These are phyloP conservation scores for Malurus splendens DNA, from an alignment of 2,797 vertebrate genomes.

Conservation along the genomic window DNA sequence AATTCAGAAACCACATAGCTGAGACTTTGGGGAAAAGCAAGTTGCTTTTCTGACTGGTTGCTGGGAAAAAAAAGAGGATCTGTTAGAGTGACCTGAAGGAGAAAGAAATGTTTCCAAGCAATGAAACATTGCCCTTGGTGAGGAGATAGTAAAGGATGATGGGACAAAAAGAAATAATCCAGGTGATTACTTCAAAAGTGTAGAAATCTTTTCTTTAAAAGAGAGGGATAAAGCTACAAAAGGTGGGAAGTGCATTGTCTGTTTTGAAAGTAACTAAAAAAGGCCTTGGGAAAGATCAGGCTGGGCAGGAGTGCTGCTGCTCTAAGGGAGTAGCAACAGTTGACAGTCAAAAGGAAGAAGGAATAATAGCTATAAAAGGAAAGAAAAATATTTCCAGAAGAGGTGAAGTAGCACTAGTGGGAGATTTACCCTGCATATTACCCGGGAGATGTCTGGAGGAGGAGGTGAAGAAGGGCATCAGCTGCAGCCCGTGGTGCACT, in stretches of 20 bases:
- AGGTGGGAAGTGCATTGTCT: slow-evolving; percentile 8
- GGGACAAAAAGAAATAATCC: not conserved
- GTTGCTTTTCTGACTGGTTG: not conserved
- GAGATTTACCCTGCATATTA: not conserved
- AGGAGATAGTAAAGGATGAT: not conserved
- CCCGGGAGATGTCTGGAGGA: not conserved
- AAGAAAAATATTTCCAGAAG: not conserved
- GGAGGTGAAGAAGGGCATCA: not conserved
- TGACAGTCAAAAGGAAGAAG: slow-evolving; percentile 2
- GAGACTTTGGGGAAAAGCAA: not conserved
- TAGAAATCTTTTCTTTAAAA: not conserved
- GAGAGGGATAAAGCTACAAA: not conserved
- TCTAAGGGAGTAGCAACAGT: not conserved
- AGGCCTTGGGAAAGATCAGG: slow-evolving; percentile 10
- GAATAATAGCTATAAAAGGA: not conserved
- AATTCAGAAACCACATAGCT: not conserved
- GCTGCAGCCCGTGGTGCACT: fast-evolving
- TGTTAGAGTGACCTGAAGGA: not conserved
- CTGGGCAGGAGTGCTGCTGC: not conserved
- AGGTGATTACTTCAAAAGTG: not conserved
- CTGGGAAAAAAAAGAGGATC: not conserved
- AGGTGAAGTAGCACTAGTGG: not conserved
- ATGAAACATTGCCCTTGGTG: not conserved
- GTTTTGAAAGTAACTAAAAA: slow-evolving; percentile 2
- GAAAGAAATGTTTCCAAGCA: not conserved